These are phyloP conservation scores for Neostethus bicornis DNA, from an alignment of 2,797 vertebrate genomes.

Conservation along the genomic window DNA sequence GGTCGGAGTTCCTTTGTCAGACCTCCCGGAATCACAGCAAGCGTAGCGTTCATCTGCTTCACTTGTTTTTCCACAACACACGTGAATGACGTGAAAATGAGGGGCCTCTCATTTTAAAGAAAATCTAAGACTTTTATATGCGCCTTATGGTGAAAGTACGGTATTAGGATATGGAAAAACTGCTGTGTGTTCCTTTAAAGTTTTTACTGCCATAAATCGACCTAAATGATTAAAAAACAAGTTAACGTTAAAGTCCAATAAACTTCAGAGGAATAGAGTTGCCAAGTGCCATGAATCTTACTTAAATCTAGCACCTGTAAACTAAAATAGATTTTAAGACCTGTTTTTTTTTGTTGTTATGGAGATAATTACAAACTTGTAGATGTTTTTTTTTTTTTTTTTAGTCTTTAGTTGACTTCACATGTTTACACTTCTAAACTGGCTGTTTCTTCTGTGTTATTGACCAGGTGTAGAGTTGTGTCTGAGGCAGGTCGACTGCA, in stretches of 20 bases:
- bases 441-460: constrained; percentile 17
- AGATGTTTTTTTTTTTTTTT: not conserved
- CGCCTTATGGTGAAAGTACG: too few relatives aligned
- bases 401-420: not conserved
- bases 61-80: too few relatives aligned
- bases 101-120: too few relatives aligned
- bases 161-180: too few relatives aligned
- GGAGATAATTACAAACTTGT: not conserved
- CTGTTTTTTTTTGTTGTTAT: not conserved
- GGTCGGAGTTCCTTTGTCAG: too few relatives aligned
- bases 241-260: not conserved
- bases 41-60: too few relatives aligned
- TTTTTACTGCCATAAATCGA: too few relatives aligned
- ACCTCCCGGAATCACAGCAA: too few relatives aligned
- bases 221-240: not conserved
- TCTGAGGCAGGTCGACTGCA: constrained; percentile 85
- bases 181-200: too few relatives aligned
- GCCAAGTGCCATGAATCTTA: not conserved
- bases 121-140: too few relatives aligned
- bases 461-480: constrained; percentile 84
- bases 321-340: not conserved
- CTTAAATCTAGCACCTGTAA: too few relatives aligned
- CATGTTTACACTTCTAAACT: constrained; percentile 1
- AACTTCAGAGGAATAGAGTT: not conserved
- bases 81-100: too few relatives aligned